These are phyloP conservation scores for Amphipyra tragopoginis DNA, from an alignment of 2,888 invertebrate species.

Conservation along the genomic window DNA sequence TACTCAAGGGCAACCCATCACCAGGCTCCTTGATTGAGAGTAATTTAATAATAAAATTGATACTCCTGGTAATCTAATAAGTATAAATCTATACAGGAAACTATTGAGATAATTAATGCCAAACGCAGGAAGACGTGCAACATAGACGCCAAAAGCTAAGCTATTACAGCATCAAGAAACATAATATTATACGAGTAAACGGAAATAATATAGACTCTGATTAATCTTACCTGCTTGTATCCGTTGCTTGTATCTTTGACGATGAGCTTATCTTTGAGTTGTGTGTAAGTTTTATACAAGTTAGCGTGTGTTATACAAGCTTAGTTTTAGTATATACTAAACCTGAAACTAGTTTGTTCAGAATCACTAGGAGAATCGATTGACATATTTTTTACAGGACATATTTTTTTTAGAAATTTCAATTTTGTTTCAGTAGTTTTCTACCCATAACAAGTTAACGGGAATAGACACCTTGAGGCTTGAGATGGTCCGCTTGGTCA, in stretches of 20 bases:
- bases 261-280: constrained; percentile 18
- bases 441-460: too few species aligned
- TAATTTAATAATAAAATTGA: neutral
- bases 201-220: constrained; percentile 49
- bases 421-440: too few species aligned
- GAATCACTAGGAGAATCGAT: too few species aligned
- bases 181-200: constrained; percentile 34
- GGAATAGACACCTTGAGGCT: too few species aligned
- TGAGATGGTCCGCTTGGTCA: too few species aligned
- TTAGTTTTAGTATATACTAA: too few species aligned
- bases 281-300: constrained; percentile 9
- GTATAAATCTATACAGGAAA: constrained; percentile 34
- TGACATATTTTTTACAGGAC: too few species aligned
- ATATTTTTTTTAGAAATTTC: too few species aligned
- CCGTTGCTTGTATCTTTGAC: constrained; percentile 16
- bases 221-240: constrained; percentile 28
- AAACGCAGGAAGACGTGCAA: constrained; percentile 40
- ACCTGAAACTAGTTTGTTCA: too few species aligned
- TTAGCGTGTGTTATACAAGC: neutral
- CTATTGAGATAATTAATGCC: constrained; percentile 27
- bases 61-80: neutral
- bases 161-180: constrained; percentile 28
- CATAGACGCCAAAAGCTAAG: constrained; percentile 14
- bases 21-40: neutral
- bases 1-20: too few species aligned